Percentiles rank a stretch among this genome's conserved stretches.
These are phyloP conservation scores for Thumatha senex DNA, from an alignment of 2,888 invertebrate genomes.

Conservation along the genomic window DNA sequence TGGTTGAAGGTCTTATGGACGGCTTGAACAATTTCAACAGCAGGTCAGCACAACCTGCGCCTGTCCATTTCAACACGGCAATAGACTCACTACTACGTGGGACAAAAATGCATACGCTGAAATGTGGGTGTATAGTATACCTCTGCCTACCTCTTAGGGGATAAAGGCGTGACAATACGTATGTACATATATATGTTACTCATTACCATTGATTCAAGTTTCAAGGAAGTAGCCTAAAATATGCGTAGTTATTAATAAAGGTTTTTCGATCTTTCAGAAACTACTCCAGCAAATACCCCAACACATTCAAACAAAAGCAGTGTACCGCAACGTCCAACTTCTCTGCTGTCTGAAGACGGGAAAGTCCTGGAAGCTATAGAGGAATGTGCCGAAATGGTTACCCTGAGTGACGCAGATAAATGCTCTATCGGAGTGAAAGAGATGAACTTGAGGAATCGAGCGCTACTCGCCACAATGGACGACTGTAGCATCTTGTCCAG, in stretches of 20 bases:
- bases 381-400: slow-evolving; percentile 88
- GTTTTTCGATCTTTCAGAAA: slow-evolving; percentile 52
- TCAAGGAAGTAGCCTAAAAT: no score
- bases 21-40: no score
- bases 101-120: no score
- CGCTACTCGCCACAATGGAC: slow-evolving; percentile 79
- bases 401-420: slow-evolving; percentile 82
- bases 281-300: slow-evolving; percentile 76
- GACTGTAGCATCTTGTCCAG: slow-evolving; percentile 77
- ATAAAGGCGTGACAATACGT: no score
- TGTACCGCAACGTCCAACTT: slow-evolving; percentile 81
- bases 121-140: no score
- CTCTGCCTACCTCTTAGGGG: no score
- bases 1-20: no score
- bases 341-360: slow-evolving; percentile 85
- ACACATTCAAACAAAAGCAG: slow-evolving; percentile 64
- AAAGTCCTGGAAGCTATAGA: slow-evolving; percentile 86
- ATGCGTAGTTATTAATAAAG: not conserved
- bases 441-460: slow-evolving; percentile 77
- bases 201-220: no score
- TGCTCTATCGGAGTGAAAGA: slow-evolving; percentile 71
- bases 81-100: no score
- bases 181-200: no score
- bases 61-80: no score
- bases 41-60: no score